phyloP scores from a whole-genome alignment of 2,797 vertebrate species.

The Arctocebus calabarensis region DNA sequence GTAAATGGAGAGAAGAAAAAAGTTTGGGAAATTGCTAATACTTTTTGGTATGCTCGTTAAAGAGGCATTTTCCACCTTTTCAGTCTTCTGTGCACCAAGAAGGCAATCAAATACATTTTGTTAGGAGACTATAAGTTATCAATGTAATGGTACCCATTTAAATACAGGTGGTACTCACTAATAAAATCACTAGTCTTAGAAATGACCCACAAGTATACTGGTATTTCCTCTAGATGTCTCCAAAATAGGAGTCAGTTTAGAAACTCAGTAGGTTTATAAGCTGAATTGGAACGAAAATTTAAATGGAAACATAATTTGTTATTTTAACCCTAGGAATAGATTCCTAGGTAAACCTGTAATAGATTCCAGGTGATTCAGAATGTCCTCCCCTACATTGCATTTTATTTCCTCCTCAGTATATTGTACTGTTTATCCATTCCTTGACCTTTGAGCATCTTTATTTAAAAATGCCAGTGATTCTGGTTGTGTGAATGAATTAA shows the following conservation, averaged over 20 bases:
- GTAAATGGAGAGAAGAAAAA: background rate
- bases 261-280: slow-evolving; percentile 23
- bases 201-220: background rate
- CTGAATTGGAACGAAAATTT: slow-evolving; percentile 26
- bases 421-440: background rate
- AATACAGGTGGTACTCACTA: background rate
- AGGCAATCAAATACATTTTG: slow-evolving; percentile 24
- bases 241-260: background rate
- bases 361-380: background rate
- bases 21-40: background rate
- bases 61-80: background rate
- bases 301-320: slow-evolving; percentile 15
- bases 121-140: background rate
- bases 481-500: background rate
- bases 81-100: background rate
- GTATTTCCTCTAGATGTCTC: background rate
- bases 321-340: slow-evolving; percentile 28
- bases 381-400: background rate
- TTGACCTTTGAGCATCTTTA: slow-evolving; percentile 10
- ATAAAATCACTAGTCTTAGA: background rate
- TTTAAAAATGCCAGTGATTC: slow-evolving; percentile 17
- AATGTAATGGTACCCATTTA: background rate
- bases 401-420: slow-evolving; percentile 43
- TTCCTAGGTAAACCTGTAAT: background rate
- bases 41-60: background rate